Evolutionary conservation across 1,140 invertebrate species (phyloP).

Genomic region (Protaetia brevitarsis): DNA sequence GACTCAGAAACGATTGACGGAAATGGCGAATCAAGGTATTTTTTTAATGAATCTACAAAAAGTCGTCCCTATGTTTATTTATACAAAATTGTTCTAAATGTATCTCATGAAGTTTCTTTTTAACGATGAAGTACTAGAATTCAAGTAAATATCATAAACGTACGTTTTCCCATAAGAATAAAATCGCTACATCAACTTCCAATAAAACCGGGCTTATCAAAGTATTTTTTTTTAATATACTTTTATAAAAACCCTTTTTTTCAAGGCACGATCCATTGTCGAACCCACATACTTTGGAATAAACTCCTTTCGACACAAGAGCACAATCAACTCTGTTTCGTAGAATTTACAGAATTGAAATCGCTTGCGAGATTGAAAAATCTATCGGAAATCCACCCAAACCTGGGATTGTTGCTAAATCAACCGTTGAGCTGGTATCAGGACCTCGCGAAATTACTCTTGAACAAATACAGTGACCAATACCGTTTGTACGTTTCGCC

Average conservation of each 20-base stretch:
- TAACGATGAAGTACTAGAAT: too few species aligned
- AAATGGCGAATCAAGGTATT: conserved; percentile 63
- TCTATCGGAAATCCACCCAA: conserved; percentile 59
- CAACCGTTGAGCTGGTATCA: conserved; percentile 70
- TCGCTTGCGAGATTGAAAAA: conserved; percentile 58
- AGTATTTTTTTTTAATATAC: not conserved
- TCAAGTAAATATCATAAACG: too few species aligned
- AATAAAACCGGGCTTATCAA: too few species aligned
- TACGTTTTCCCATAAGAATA: too few species aligned
- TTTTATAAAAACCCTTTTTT: not conserved
- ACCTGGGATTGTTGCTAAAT: conserved; percentile 58
- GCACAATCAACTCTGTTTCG: conserved; percentile 54
- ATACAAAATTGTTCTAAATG: not conserved
- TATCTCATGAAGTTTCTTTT: not conserved
- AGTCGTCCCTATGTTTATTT: not conserved
- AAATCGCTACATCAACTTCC: too few species aligned
- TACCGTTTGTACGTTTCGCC: conserved; percentile 60
- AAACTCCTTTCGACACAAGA: conserved; percentile 55
- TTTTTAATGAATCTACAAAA: conserved; percentile 26
- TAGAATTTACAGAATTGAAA: conserved; percentile 66
- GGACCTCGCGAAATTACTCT: conserved; percentile 60
- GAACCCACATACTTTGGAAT: conserved; percentile 71
- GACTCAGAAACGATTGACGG: conserved; percentile 59
- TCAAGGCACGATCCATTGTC: conserved; percentile 61
- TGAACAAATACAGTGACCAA: conserved; percentile 61